phyloP scores from a whole-genome alignment of 1,140 invertebrate species.

The Drosophila insularis region DNA sequence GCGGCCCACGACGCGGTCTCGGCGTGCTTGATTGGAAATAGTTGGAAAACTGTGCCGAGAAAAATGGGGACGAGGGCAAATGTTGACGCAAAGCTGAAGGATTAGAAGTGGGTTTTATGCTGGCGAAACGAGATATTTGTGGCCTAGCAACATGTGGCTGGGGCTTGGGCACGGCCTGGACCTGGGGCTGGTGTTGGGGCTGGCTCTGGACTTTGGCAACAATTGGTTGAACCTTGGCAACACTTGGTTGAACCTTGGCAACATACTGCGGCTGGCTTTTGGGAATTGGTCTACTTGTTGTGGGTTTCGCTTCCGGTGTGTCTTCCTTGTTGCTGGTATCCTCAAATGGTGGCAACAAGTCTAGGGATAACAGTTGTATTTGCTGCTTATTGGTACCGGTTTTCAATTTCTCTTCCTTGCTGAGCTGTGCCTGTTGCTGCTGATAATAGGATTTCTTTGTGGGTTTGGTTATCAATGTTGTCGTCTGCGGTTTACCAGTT shows the following conservation, averaged over 20 bases:
- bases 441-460: conserved; percentile 69
- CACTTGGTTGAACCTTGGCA: background rate
- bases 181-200: no score
- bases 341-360: conserved; percentile 65
- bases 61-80: conserved; percentile 17
- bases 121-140: conserved; percentile 15
- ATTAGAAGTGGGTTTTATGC: background rate
- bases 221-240: background rate
- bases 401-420: conserved; percentile 31
- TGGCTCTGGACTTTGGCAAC: no score
- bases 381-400: conserved; percentile 28
- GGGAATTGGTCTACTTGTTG: background rate
- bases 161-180: no score
- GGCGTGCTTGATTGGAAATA: conserved; percentile 63
- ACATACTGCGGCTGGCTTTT: background rate
- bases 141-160: background rate
- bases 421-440: conserved; percentile 35
- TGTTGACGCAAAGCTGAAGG: background rate
- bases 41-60: conserved; percentile 47
- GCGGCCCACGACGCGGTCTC: conserved; percentile 58
- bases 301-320: background rate
- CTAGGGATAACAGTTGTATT: conserved; percentile 45
- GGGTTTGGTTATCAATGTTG: conserved; percentile 48
- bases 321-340: conserved; percentile 29
- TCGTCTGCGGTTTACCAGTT: conserved; percentile 12